These are phyloP conservation scores for Nycticebus coucang DNA, from an alignment of 2,113 vertebrate species.

Conservation along the genomic window DNA sequence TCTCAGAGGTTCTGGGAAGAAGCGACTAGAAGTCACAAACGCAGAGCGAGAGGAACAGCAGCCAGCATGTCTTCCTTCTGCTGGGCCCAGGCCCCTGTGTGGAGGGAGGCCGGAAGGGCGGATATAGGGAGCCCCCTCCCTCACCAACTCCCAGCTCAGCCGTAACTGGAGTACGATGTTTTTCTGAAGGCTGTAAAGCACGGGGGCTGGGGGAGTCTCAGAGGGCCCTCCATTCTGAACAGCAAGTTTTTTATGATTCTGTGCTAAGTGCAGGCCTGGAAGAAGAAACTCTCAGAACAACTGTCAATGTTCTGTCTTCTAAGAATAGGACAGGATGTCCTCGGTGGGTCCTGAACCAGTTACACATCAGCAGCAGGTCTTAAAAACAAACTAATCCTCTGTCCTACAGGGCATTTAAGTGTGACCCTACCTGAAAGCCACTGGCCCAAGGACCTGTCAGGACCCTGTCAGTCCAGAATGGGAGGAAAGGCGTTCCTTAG, in stretches of 20 bases:
- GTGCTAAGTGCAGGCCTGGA: neutral
- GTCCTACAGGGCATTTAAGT: neutral
- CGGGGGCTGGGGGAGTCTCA: fast-evolving
- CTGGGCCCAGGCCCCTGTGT: too few relatives aligned
- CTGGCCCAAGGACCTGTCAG: neutral
- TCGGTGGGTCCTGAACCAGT: fast-evolving
- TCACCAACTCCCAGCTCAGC: fast-evolving
- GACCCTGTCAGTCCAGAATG: neutral
- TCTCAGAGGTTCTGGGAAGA: fast-evolving
- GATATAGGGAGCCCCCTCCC: too few relatives aligned
- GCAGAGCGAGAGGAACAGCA: fast-evolving
- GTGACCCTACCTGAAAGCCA: neutral
- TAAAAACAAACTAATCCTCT: neutral
- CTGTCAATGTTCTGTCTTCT: neutral
- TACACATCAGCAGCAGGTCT: fast-evolving
- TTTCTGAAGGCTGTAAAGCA: neutral
- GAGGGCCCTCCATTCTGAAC: neutral
- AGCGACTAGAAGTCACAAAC: fast-evolving
- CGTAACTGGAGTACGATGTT: fast-evolving
- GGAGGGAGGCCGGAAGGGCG: fast-evolving
- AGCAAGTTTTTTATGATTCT: fast-evolving
- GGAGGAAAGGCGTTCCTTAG: fast-evolving
- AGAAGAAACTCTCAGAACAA: neutral
- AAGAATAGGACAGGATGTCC: neutral
- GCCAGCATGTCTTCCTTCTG: fast-evolving